Evolutionary conservation across 2,888 invertebrate species (phyloP).

Genomic region (Flexamia atlantica): DNA sequence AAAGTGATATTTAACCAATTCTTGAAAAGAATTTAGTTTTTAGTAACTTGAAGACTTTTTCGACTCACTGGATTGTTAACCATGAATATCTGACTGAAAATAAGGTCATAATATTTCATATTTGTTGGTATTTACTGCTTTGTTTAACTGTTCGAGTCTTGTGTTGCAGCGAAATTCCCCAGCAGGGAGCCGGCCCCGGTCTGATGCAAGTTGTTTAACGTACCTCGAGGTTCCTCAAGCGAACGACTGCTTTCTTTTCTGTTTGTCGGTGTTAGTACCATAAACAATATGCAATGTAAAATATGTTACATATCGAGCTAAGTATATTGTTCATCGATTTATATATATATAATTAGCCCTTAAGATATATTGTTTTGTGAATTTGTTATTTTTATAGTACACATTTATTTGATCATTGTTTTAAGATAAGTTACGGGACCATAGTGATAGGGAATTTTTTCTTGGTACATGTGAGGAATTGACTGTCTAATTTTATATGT

Average conservation of each 20-base stretch:
- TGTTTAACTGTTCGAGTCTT: neutral
- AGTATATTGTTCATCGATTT: constrained; percentile 14
- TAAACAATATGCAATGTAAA: constrained; percentile 21
- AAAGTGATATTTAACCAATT: no score
- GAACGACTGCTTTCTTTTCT: neutral
- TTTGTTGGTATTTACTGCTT: no score
- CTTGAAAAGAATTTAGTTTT: no score
- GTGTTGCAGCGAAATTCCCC: constrained; percentile 59
- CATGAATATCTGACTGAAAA: no score
- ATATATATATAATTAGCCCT: constrained; percentile 25
- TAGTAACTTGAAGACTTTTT: no score
- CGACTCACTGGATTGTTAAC: no score
- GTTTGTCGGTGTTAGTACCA: neutral
- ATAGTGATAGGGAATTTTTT: neutral
- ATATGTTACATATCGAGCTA: constrained; percentile 20
- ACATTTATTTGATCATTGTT: neutral
- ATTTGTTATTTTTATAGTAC: constrained; percentile 40
- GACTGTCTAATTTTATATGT: no score
- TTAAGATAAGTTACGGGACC: constrained; percentile 37
- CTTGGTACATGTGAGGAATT: neutral
- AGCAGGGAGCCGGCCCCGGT: constrained; percentile 62
- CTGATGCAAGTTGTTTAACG: constrained; percentile 63
- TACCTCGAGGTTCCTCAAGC: constrained; percentile 23
- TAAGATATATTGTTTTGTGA: constrained; percentile 14
- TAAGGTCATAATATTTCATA: no score